These are phyloP conservation scores for Aurelia sp. DNA, from an alignment of 30 jellyfish, hydroid and myxozoan species.

Conservation along the genomic window DNA sequence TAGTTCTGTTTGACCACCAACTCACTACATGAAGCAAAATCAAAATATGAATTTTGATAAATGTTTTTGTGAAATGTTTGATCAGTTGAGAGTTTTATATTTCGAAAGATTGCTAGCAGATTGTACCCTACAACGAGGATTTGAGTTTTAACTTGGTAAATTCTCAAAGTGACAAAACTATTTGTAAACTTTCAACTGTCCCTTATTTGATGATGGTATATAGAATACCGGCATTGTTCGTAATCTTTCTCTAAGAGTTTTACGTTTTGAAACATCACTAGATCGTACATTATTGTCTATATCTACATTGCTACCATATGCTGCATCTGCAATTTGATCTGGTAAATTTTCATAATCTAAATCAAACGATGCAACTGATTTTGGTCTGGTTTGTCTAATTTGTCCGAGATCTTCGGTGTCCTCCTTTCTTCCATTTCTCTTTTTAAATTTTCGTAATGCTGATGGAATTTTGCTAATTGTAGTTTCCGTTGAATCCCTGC, in stretches of 20 bases:
- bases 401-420: background rate
- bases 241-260: conserved; percentile 40
- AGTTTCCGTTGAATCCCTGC: background rate
- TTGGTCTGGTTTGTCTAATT: conserved; percentile 27
- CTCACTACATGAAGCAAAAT: too few relatives aligned
- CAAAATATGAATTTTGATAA: too few relatives aligned
- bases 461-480: background rate
- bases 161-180: background rate
- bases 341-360: conserved; percentile 24
- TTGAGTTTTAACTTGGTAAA: too few relatives aligned
- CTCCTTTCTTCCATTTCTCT: background rate
- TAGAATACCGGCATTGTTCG: conserved; percentile 66
- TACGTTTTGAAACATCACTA: background rate
- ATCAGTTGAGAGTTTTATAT: too few relatives aligned
- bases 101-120: too few relatives aligned
- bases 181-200: conserved; percentile 4
- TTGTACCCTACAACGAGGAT: too few relatives aligned
- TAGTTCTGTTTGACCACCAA: too few relatives aligned
- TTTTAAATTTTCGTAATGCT: background rate
- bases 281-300: background rate
- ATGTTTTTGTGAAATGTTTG: too few relatives aligned
- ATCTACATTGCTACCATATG: background rate
- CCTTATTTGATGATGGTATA: conserved; percentile 33
- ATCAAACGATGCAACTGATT: conserved; percentile 18
- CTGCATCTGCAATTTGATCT: background rate